Percentiles rank a stretch among this genome's conserved stretches.
Conservation (phyloP, 1,140 invertebrate genomes). For the Drosophila sucinea region DNA sequence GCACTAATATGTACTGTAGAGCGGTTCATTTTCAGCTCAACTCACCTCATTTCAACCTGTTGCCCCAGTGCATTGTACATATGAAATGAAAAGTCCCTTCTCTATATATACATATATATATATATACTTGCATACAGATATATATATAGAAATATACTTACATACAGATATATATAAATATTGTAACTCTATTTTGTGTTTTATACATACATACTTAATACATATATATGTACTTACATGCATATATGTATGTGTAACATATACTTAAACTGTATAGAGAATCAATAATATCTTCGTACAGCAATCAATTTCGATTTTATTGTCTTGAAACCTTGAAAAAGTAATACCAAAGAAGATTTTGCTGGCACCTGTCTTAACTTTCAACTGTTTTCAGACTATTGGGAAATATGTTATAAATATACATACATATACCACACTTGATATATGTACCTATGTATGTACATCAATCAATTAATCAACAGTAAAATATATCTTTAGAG, state of each 20-base stretch:
- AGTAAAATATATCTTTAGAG: too few relatives aligned
- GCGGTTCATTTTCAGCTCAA: background rate
- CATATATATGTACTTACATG: background rate
- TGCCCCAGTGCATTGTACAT: background rate
- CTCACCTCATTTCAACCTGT: background rate
- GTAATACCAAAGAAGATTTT: too few relatives aligned
- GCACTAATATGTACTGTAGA: background rate
- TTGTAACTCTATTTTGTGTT: slow-evolving; percentile 68
- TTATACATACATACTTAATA: slow-evolving; percentile 20
- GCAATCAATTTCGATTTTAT: background rate
- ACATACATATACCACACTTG: too few relatives aligned
- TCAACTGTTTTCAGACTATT: too few relatives aligned
- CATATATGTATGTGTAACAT: background rate
- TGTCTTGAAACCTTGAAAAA: too few relatives aligned
- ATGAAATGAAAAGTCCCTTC: background rate
- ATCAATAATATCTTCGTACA: background rate
- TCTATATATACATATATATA: background rate
- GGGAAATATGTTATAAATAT: too few relatives aligned
- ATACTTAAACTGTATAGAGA: background rate
- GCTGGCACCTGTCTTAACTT: too few relatives aligned
- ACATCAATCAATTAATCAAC: too few relatives aligned
- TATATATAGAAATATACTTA: slow-evolving; percentile 27
- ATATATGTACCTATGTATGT: too few relatives aligned
- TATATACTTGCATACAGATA: background rate
- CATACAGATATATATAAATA: slow-evolving; percentile 67